Percentiles rank a stretch among this genome's conserved stretches.
phyloP scores from a whole-genome alignment of 2,797 vertebrate species.

The Tenualosa thibaudeaui region DNA sequence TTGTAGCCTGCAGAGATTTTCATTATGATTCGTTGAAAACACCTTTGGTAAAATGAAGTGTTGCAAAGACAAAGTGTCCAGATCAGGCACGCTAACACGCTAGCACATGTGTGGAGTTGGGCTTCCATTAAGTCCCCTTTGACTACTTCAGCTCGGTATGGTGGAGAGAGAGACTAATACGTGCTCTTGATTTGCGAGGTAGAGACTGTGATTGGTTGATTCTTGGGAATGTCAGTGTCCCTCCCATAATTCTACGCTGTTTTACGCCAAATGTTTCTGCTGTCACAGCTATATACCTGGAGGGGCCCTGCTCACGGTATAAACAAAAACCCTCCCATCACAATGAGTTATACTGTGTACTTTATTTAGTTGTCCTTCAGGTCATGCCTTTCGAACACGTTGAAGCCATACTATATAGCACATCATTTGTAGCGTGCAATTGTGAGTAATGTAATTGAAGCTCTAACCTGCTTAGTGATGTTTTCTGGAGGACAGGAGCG shows the following conservation, averaged over 20 bases:
- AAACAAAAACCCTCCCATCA: not conserved
- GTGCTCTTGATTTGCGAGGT: not conserved
- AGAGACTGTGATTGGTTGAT: not conserved
- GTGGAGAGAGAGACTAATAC: too few relatives aligned
- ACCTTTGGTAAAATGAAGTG: constrained; percentile 28
- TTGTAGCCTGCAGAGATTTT: constrained; percentile 74
- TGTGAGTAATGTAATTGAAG: not conserved
- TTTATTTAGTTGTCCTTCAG: too few relatives aligned
- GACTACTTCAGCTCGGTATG: not conserved
- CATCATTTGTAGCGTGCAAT: too few relatives aligned
- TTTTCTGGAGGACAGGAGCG: not conserved
- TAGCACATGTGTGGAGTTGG: not conserved
- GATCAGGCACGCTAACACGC: not conserved
- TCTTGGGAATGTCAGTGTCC: not conserved
- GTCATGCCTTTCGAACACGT: too few relatives aligned
- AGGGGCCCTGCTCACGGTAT: not conserved
- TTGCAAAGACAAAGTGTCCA: not conserved
- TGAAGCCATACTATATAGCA: too few relatives aligned
- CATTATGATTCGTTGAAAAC: constrained; percentile 73
- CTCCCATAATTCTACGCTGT: too few relatives aligned
- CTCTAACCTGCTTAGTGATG: not conserved
- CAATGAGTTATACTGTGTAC: too few relatives aligned
- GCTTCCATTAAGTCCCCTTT: not conserved
- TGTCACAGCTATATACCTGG: not conserved
- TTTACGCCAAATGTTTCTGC: not conserved